These are phyloP conservation scores for Ptilodon capucinus DNA, from an alignment of 2,888 invertebrate species.

Conservation along the genomic window DNA sequence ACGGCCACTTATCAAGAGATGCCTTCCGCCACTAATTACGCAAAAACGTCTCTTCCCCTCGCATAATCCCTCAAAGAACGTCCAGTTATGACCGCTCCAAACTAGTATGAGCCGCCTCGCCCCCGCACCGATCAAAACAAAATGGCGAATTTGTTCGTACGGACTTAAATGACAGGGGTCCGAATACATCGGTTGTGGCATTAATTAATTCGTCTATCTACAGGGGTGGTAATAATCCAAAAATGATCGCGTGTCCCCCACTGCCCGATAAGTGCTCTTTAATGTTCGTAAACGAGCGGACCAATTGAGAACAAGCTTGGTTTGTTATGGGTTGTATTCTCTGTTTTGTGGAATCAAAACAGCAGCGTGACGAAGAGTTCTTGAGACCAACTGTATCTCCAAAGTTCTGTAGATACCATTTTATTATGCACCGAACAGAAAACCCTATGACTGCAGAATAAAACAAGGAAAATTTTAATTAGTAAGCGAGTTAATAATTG, in stretches of 20 bases:
- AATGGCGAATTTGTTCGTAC: slow-evolving; percentile 18
- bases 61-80: slow-evolving; percentile 78
- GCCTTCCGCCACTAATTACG: slow-evolving; percentile 70
- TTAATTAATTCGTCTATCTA: slow-evolving; percentile 78
- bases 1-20: slow-evolving; percentile 53
- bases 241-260: slow-evolving; percentile 75
- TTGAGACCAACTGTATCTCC: no score
- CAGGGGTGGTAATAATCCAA: slow-evolving; percentile 75
- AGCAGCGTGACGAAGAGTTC: neutral
- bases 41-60: slow-evolving; percentile 71
- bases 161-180: slow-evolving; percentile 45
- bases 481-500: no score
- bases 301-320: slow-evolving; percentile 29
- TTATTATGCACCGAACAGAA: no score
- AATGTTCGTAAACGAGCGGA: slow-evolving; percentile 65
- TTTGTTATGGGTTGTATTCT: slow-evolving; percentile 19
- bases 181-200: slow-evolving; percentile 55
- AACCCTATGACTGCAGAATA: no score
- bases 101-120: slow-evolving; percentile 25
- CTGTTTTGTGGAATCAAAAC: neutral
- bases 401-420: no score
- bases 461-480: no score
- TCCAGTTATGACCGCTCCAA: slow-evolving; percentile 62
- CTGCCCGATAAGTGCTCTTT: slow-evolving; percentile 70
- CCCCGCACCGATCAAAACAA: slow-evolving; percentile 24